These are phyloP conservation scores for Lepidostoma basale DNA, from an alignment of 1,140 invertebrate species.

Conservation along the genomic window DNA sequence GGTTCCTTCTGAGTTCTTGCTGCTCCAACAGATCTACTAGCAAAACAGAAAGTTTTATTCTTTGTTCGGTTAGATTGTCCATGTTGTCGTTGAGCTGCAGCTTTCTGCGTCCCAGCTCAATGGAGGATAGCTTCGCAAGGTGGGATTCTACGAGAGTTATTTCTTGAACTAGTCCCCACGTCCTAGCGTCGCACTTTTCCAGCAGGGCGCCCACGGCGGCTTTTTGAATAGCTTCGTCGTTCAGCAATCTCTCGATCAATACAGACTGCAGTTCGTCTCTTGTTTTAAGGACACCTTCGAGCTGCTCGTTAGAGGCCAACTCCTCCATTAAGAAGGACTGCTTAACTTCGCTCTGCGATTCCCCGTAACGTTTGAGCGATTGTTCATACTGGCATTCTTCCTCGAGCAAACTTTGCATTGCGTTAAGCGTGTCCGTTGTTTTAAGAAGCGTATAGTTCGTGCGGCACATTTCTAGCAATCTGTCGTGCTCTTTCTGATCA, in stretches of 20 bases:
- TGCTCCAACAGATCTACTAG: slow-evolving; percentile 77
- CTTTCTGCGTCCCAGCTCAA: slow-evolving; percentile 76
- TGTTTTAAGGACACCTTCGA: slow-evolving; percentile 65
- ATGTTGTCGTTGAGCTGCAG: slow-evolving; percentile 71
- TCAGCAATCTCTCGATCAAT: slow-evolving; percentile 65
- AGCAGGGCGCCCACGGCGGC: slow-evolving; percentile 74
- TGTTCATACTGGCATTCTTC: slow-evolving; percentile 66
- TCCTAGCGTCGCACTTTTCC: slow-evolving; percentile 75
- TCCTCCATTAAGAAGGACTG: slow-evolving; percentile 62
- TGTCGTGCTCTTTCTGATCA: slow-evolving; percentile 69
- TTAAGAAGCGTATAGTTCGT: slow-evolving; percentile 59
- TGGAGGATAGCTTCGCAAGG: slow-evolving; percentile 72
- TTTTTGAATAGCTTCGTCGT: slow-evolving; percentile 75
- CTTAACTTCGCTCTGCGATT: slow-evolving; percentile 64
- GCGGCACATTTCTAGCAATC: slow-evolving; percentile 62
- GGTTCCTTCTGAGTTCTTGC: slow-evolving; percentile 69
- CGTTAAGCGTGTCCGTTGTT: slow-evolving; percentile 63
- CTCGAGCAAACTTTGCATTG: slow-evolving; percentile 70
- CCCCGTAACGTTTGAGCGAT: slow-evolving; percentile 64
- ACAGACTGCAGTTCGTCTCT: slow-evolving; percentile 65
- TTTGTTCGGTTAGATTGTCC: slow-evolving; percentile 74
- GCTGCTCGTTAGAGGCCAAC: slow-evolving; percentile 63
- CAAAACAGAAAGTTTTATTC: slow-evolving; percentile 72
- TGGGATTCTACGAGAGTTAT: slow-evolving; percentile 78
- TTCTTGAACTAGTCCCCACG: slow-evolving; percentile 78